Base-by-base conservation (phyloP, 2,113 vertebrate genomes). In the Perognathus longimembris region DNA sequence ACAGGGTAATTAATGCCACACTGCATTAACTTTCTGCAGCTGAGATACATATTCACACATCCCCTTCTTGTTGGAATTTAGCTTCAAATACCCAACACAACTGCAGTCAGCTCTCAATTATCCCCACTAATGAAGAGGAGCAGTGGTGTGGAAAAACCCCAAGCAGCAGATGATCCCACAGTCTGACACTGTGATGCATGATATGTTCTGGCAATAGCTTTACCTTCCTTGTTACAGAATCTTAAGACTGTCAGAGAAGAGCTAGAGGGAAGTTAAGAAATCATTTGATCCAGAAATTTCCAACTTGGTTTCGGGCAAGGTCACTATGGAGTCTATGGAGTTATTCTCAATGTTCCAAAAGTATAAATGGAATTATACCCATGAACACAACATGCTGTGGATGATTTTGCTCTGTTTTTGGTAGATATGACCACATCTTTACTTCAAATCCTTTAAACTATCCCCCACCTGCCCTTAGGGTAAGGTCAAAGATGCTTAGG, bases 1-100 rank as follows among this genome's bases (percentile, higher is more conserved):
- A 94, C 96, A 97, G 96, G 96, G 96, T 97, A 98, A 98, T 98
- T 97, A 97, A 96, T 97, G 97, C 97, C 96, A 97, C 80, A 87
- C 93, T 92, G 96, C 97, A 97, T 98, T 98, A 97, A 97, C 80
- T 97, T 97, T 97, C 96, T 79, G 77, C 94, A 92, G 97, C 85
- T 88, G 94, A 95, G 95, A 97, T 96, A 97, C 97, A 98, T 96
- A 98, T 96, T 97, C 95, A 98, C 97, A 95, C 93, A 95, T 94
- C 83, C 93, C 0, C 5, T 76, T 93, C 88, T 71, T 86, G 3
- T 3, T 5, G 95, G 97, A 97, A 96, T 96, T 97, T 92, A 97
- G 95, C 94, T 93, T 91, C 95, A 92, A 94, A 96, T 85, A 91
- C 91, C 86, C 95, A 95, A 94, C 93, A 89, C 91, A 63, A 96